Evolutionary conservation across 2,797 vertebrate genomes (phyloP).

Genomic region (Oreochromis mossambicus): DNA sequence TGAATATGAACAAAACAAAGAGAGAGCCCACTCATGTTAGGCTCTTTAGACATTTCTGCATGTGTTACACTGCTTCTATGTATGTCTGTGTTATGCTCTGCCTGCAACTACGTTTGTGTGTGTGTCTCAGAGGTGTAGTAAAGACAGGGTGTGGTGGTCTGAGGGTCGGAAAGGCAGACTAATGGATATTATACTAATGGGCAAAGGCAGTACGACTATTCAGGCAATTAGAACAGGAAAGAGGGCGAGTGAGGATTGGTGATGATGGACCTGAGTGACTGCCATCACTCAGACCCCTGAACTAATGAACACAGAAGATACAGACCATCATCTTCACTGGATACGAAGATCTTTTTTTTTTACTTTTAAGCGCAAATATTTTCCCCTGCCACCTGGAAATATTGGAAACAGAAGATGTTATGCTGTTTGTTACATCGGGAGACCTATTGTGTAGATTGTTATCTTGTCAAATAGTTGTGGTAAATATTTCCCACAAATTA

Average conservation of each 20-base stretch:
- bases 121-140: constrained; percentile 77
- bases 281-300: constrained; percentile 43
- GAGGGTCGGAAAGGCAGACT: constrained; percentile 49
- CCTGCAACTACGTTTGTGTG: constrained; percentile 12
- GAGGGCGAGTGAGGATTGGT: constrained; percentile 42
- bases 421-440: accelerated
- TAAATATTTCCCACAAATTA: neutral
- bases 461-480: neutral
- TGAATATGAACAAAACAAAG: neutral
- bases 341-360: neutral
- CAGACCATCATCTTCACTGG: constrained; percentile 3
- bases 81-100: neutral
- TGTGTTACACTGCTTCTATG: neutral
- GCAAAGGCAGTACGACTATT: constrained; percentile 45
- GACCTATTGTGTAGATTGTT: neutral
- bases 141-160: constrained; percentile 66
- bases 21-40: neutral
- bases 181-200: constrained; percentile 78
- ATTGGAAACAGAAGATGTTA: neutral
- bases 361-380: neutral
- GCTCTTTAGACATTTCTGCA: neutral
- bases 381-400: neutral
- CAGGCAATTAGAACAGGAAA: constrained; percentile 76
- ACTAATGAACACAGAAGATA: constrained; percentile 21
- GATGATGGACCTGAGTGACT: constrained; percentile 50